Evolutionary conservation across 2,113 vertebrate genomes (phyloP), one percentile per base, ranked within the genome.

Genomic region (Blennius ocellaris): DNA sequence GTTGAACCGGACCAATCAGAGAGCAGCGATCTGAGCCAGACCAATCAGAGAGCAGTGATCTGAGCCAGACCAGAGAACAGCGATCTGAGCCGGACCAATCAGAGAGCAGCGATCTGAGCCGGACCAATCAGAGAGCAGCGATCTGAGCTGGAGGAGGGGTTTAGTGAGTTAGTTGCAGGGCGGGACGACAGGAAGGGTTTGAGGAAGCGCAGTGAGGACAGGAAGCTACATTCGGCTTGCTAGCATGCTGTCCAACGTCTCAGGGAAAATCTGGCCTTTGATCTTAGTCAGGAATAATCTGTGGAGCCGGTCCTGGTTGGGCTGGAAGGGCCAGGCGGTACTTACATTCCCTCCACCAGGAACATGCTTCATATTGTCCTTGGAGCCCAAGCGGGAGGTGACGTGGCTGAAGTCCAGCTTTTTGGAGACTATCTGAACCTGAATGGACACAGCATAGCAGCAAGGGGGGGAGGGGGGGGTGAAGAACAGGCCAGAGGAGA

Each of bases 341-440:
- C 97, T 98, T 96, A 99, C 97, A 94, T 98, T 98, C 94, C 98
- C 98, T 94, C 98, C 97, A 94, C 98, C 97, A 94, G 98, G 97
- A 93, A 98, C 95, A 95, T 99, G 97, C 96, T 99, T 99, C 93
- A 99, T 96, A 96, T 99, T 99, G 94, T 99, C 98, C 96, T 99
- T 99, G 94, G 98, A 99, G 88, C 98, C 98, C 95, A 97, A 98
- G 94, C 98, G 98, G 89, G 97, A 98, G 75, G 96, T 95, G 93
- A 99, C 92, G 89, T 99, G 97, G 95, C 97, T 99, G 97, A 98
- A 99, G 96, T 96, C 98, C 93, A 96, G 91, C 93, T 98, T 99
- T 97, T 98, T 97, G 95, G 95, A 96, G 95, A 97, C 95, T 96
- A 99, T 96, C 93, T 99, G 96, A 95, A 99, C 97, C 97, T 98